These are phyloP conservation scores for Nemopilema nomurai DNA, from an alignment of 30 jellyfish, hydroid and myxozoan genomes.

Conservation along the genomic window DNA sequence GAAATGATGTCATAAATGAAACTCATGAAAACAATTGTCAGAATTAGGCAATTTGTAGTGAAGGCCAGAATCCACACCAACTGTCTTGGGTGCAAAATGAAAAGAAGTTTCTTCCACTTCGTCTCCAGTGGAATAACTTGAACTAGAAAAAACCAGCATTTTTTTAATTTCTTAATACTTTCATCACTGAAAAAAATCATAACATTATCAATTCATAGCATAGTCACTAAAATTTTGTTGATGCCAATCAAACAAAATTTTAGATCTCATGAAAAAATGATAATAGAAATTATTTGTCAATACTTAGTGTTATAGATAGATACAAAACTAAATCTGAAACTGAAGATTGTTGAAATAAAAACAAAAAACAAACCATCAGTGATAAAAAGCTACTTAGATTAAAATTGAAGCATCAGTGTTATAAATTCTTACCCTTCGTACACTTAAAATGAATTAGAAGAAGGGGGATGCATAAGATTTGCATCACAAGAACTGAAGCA, in stretches of 20 bases:
- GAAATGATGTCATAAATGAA: neutral
- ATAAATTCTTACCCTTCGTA: conserved; percentile 15
- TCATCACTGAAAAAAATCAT: no score
- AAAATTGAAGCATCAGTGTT: neutral
- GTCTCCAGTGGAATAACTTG: conserved; percentile 7
- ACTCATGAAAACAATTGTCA: conserved; percentile 8
- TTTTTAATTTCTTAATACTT: neutral
- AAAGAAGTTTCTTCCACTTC: conserved; percentile 18
- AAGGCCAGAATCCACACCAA: conserved; percentile 27
- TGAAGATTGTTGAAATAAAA: no score
- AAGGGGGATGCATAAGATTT: conserved; percentile 14
- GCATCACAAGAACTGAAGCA: neutral
- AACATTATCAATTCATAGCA: no score
- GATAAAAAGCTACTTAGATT: no score
- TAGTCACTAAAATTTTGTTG: no score
- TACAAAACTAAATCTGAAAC: no score
- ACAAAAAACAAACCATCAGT: no score
- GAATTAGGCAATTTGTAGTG: conserved; percentile 3
- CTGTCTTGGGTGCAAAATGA: conserved; percentile 37
- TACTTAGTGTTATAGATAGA: no score
- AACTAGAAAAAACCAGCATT: conserved; percentile 2
- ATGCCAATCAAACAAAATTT: no score
- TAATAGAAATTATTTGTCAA: no score
- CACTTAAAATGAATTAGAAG: conserved; percentile 4
- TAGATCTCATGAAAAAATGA: no score